Conservation (phyloP, 2,888 invertebrate genomes). For the Omphaloscelis lunosa region DNA sequence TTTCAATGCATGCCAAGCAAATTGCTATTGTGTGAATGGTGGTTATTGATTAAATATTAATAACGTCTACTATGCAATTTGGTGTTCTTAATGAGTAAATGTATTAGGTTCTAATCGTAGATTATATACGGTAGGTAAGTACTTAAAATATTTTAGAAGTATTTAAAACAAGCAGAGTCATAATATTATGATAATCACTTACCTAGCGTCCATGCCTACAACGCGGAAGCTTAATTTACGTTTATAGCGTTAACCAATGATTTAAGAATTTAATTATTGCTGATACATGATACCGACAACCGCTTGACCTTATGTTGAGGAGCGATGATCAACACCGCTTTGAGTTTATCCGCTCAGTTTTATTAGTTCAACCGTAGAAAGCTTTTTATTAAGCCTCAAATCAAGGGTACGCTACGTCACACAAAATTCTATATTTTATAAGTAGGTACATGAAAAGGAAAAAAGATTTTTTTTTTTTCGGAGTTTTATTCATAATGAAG, state of each 20-base stretch:
- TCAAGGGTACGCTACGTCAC: neutral
- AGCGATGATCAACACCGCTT: neutral
- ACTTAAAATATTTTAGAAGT: neutral
- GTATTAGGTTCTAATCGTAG: neutral
- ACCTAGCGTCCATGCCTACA: conserved; percentile 7
- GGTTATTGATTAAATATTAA: conserved; percentile 10
- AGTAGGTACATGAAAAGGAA: neutral
- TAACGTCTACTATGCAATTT: neutral
- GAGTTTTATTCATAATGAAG: neutral
- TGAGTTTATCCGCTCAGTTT: neutral
- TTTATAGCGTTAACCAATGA: conserved; percentile 6
- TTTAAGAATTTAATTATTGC: neutral
- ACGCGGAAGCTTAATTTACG: conserved; percentile 33
- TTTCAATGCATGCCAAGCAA: conserved; percentile 12
- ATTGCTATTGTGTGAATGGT: conserved; percentile 9
- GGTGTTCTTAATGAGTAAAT: conserved; percentile 3
- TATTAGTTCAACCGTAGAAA: neutral
- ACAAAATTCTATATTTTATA: too few relatives aligned
- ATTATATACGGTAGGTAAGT: neutral
- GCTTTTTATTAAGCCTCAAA: neutral
- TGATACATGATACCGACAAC: neutral
- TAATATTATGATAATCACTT: conserved; percentile 7
- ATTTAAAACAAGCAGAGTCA: neutral
- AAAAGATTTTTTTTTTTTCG: neutral
- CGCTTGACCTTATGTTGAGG: conserved; percentile 18